Percentiles rank a stretch among this genome's conserved stretches.
These are phyloP conservation scores for Perithous albicinctus DNA, from an alignment of 2,888 invertebrate genomes.

Conservation along the genomic window DNA sequence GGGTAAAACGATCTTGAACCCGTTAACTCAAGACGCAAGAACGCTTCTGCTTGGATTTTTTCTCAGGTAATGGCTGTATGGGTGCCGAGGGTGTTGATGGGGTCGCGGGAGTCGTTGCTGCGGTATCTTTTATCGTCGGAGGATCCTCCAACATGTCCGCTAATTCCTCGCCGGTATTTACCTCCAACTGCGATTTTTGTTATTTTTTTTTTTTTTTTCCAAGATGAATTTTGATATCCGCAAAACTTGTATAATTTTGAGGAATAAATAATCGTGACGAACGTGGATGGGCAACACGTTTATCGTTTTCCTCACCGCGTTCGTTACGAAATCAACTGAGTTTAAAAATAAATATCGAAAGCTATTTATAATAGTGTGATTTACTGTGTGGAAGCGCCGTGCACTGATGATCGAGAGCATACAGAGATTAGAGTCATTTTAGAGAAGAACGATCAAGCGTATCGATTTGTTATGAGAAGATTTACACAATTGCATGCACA, in stretches of 20 bases:
- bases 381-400: constrained; percentile 56
- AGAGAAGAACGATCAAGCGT: constrained; percentile 53
- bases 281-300: neutral
- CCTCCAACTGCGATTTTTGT: constrained; percentile 81
- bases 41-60: constrained; percentile 82
- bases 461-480: constrained; percentile 34
- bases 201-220: no score
- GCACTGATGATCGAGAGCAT: constrained; percentile 66
- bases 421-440: constrained; percentile 52
- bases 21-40: constrained; percentile 83
- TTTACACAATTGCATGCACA: constrained; percentile 59
- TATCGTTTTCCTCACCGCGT: neutral
- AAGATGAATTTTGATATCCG: neutral
- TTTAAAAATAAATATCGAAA: constrained; percentile 40
- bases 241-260: neutral
- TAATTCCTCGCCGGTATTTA: constrained; percentile 83
- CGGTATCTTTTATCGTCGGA: constrained; percentile 81
- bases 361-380: constrained; percentile 23
- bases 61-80: constrained; percentile 79
- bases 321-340: constrained; percentile 33
- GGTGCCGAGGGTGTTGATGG: constrained; percentile 82
- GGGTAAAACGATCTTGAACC: constrained; percentile 66
- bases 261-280: neutral
- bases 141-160: constrained; percentile 84
- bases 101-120: constrained; percentile 81